A percentile compares a stretch with the other conserved stretches of the same genome.
phyloP scores from a whole-genome alignment of 2,797 vertebrate genomes.

The Lepidocolaptes lacrymiger region DNA sequence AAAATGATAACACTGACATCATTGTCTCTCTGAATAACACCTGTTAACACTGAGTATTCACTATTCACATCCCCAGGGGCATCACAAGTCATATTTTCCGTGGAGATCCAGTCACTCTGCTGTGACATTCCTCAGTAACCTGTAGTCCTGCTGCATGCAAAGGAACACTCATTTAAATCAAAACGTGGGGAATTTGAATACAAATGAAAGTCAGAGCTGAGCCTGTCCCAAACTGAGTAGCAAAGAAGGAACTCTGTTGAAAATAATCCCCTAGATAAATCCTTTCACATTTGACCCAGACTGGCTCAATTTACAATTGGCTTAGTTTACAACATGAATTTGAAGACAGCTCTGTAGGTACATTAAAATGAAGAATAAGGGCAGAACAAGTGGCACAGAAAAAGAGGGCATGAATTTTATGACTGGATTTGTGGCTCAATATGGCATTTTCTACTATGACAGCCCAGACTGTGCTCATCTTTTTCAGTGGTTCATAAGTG shows the following conservation, averaged over 20 bases:
- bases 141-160: background rate
- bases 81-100: background rate
- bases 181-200: background rate
- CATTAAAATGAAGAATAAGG: background rate
- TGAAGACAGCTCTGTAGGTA: fast-evolving
- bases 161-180: background rate
- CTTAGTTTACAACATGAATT: background rate
- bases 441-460: background rate
- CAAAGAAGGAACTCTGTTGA: background rate
- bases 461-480: background rate
- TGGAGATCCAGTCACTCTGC: background rate
- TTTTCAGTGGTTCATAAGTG: background rate
- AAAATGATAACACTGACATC: background rate
- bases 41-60: background rate
- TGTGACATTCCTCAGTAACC: background rate
- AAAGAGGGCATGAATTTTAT: background rate
- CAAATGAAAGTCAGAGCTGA: background rate
- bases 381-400: background rate
- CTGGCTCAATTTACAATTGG: background rate
- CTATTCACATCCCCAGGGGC: background rate
- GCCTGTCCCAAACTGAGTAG: background rate
- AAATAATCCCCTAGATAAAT: background rate
- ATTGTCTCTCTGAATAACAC: background rate
- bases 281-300: background rate
- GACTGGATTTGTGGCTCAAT: background rate